Percentiles rank a stretch among this genome's conserved stretches.
Evolutionary conservation across 2,113 vertebrate species (phyloP).

Genomic region (Thamnaconus septentrionalis): DNA sequence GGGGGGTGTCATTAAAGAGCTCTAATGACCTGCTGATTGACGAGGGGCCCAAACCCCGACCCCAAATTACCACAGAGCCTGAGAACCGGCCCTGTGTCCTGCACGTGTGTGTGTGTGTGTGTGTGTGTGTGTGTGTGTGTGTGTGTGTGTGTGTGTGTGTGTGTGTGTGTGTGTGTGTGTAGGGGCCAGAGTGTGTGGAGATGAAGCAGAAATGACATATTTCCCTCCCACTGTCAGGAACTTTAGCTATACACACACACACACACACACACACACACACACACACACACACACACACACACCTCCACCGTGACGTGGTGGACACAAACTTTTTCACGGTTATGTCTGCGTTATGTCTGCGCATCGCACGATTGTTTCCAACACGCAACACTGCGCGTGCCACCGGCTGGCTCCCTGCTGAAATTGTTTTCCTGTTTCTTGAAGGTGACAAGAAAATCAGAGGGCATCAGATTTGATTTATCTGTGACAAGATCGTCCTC

Average conservation of each 20-base stretch:
- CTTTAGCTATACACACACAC: conserved; percentile 1
- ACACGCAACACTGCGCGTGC: no score
- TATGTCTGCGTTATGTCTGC: no score
- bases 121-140: background rate
- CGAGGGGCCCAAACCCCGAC: conserved; percentile 71
- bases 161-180: background rate
- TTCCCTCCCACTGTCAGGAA: background rate
- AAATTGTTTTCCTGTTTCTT: no score
- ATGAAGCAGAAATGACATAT: background rate
- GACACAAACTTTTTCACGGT: no score
- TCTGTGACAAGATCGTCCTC: no score
- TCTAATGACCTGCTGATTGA: conserved; percentile 79
- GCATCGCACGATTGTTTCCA: no score
- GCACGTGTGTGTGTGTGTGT: conserved; percentile 35
- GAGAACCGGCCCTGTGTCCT: conserved; percentile 64
- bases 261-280: background rate
- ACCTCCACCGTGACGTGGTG: background rate
- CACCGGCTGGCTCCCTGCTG: no score
- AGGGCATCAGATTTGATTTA: no score
- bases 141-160: background rate
- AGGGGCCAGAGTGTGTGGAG: background rate
- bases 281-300: background rate
- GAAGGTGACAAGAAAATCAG: no score
- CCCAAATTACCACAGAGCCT: conserved; percentile 72
- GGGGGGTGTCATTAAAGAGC: conserved; percentile 66